These are phyloP conservation scores for Artibeus jamaicensis DNA, from an alignment of 2,797 vertebrate genomes.

Conservation along the genomic window DNA sequence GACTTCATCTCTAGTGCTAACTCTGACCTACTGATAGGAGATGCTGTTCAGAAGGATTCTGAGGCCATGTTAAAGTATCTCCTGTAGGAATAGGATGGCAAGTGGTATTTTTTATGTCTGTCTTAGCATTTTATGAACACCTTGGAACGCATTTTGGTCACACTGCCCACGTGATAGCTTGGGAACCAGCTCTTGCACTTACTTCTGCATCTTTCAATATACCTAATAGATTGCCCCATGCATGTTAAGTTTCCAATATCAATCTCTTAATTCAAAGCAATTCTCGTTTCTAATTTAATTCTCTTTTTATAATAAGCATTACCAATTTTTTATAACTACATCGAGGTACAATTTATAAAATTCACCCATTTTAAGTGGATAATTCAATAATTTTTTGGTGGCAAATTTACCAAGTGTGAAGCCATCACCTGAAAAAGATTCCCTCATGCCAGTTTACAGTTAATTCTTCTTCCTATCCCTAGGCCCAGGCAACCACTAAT, in stretches of 20 bases:
- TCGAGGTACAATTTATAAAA: slow-evolving; percentile 23
- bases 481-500: not conserved
- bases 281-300: slow-evolving; percentile 32
- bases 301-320: not conserved
- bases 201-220: slow-evolving; percentile 25
- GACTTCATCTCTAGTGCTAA: not conserved
- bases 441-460: not conserved
- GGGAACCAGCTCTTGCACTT: not conserved
- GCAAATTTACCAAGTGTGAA: not conserved
- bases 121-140: not conserved
- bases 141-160: not conserved
- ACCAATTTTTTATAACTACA: not conserved
- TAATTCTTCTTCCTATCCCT: not conserved
- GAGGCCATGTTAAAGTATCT: not conserved
- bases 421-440: not conserved
- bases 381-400: not conserved
- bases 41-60: not conserved
- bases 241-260: not conserved
- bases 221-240: not conserved
- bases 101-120: not conserved
- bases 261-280: not conserved
- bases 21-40: not conserved
- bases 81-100: not conserved
- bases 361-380: not conserved
- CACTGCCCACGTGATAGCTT: not conserved